A percentile compares a stretch with the other conserved stretches of the same genome.
Conservation (phyloP, 1,140 invertebrate genomes). For the Eupeodes corollae region DNA sequence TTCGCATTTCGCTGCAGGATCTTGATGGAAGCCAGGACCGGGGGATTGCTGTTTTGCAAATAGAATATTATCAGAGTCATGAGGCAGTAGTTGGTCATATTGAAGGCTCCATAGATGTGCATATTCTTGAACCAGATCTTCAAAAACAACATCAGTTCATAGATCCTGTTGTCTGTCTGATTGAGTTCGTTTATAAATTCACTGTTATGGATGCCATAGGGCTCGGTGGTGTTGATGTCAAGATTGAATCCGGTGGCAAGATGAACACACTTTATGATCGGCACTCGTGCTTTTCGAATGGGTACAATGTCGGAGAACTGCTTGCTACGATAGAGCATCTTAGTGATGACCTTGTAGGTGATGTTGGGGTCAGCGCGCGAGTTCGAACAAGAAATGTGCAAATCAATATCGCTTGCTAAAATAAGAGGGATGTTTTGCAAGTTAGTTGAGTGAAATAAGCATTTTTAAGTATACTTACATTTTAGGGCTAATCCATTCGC, state of each 20-base stretch:
- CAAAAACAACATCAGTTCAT: constrained; percentile 18
- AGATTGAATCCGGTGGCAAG: constrained; percentile 16
- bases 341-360: constrained; percentile 12
- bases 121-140: constrained; percentile 29
- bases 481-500: constrained; percentile 22
- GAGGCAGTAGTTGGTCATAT: constrained; percentile 31
- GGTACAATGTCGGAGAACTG: constrained; percentile 17
- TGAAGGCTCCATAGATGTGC: constrained; percentile 17
- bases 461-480: constrained; percentile 8
- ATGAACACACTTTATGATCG: constrained; percentile 29
- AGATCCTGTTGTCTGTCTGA: constrained; percentile 14
- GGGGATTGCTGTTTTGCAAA: constrained; percentile 15
- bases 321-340: constrained; percentile 13
- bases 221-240: constrained; percentile 26
- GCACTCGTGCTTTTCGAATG: constrained; percentile 26
- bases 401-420: constrained; percentile 31
- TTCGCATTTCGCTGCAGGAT: constrained; percentile 12
- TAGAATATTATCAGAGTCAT: constrained; percentile 18
- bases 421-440: too few species aligned
- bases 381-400: constrained; percentile 13
- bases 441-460: too few species aligned
- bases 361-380: constrained; percentile 7
- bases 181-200: constrained; percentile 19
- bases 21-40: constrained; percentile 15
- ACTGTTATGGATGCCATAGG: constrained; percentile 25